A percentile compares a stretch with the other conserved stretches of the same genome.
These are phyloP conservation scores for Sesamia inferens DNA, from an alignment of 2,888 invertebrate genomes.

Conservation along the genomic window DNA sequence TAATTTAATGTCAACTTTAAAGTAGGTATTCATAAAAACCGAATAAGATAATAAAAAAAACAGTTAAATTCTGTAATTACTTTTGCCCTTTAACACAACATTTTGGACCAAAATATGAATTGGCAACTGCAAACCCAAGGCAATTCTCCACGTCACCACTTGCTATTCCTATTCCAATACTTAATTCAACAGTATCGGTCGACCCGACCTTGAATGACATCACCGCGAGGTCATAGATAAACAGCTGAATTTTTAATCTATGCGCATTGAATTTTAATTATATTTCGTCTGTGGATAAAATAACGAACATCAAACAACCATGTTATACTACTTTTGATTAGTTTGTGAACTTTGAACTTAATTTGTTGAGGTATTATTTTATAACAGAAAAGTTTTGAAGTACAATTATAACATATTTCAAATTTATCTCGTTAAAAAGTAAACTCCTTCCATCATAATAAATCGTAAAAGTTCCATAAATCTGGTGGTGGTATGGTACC, in stretches of 20 bases:
- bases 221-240: conserved; percentile 62
- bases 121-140: conserved; percentile 1
- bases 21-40: not conserved
- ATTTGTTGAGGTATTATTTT: not conserved
- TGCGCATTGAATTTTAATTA: conserved; percentile 59
- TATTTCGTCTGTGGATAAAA: conserved; percentile 34
- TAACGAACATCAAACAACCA: too few species aligned
- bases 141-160: conserved; percentile 32
- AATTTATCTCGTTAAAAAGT: too few species aligned
- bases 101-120: not conserved
- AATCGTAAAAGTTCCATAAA: too few species aligned
- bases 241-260: conserved; percentile 59
- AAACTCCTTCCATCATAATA: too few species aligned
- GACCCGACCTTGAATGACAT: conserved; percentile 67
- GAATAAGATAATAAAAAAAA: not conserved
- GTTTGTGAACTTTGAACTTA: conserved; percentile 1
- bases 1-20: not conserved
- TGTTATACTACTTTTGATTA: conserved; percentile 7
- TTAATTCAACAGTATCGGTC: conserved; percentile 36
- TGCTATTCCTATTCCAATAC: conserved; percentile 37
- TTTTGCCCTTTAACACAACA: not conserved
- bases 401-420: not conserved
- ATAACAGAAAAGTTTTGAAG: not conserved
- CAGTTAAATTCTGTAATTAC: not conserved
- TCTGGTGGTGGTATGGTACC: too few species aligned